Percentiles rank a stretch among this genome's conserved stretches.
Evolutionary conservation across 2,888 invertebrate species (phyloP).

Genomic region (Oligia fasciuncula): DNA sequence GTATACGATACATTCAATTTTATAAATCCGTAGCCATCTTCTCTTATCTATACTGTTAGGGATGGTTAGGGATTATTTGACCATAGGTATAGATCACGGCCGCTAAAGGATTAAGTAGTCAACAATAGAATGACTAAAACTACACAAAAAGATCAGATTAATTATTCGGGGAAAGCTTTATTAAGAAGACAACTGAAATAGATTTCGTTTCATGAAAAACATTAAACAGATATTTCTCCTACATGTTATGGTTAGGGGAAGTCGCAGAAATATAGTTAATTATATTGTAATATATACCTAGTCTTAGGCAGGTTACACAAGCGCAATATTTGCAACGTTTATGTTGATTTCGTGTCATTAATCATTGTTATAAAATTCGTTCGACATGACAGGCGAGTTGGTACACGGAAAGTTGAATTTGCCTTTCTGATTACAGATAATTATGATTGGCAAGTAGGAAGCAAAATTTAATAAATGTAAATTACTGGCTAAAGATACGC

Average conservation of each 20-base stretch:
- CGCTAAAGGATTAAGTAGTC: slow-evolving; percentile 17
- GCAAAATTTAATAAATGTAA: slow-evolving; percentile 42
- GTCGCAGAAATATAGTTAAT: slow-evolving; percentile 13
- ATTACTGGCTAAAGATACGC: slow-evolving; percentile 34
- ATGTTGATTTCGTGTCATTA: slow-evolving; percentile 31
- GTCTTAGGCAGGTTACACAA: not conserved
- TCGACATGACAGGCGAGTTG: slow-evolving; percentile 30
- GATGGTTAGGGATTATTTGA: slow-evolving; percentile 12
- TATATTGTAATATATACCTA: not conserved
- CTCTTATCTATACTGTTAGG: not conserved
- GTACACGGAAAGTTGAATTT: slow-evolving; percentile 39
- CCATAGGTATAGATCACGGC: slow-evolving; percentile 15
- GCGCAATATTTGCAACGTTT: slow-evolving; percentile 6
- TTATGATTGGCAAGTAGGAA: slow-evolving; percentile 45
- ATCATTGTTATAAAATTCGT: slow-evolving; percentile 50
- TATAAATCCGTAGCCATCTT: slow-evolving; percentile 56
- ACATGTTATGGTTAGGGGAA: slow-evolving; percentile 15
- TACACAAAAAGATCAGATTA: slow-evolving; percentile 41
- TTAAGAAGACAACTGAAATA: slow-evolving; percentile 23
- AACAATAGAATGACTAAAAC: slow-evolving; percentile 19
- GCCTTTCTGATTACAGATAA: slow-evolving; percentile 44
- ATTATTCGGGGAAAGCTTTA: slow-evolving; percentile 38
- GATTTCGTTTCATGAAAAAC: slow-evolving; percentile 35
- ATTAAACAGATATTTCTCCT: slow-evolving; percentile 33
- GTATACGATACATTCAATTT: slow-evolving; percentile 14